Evolutionary conservation across 2,113 vertebrate species (phyloP).

Genomic region (Callaeas wilsoni): DNA sequence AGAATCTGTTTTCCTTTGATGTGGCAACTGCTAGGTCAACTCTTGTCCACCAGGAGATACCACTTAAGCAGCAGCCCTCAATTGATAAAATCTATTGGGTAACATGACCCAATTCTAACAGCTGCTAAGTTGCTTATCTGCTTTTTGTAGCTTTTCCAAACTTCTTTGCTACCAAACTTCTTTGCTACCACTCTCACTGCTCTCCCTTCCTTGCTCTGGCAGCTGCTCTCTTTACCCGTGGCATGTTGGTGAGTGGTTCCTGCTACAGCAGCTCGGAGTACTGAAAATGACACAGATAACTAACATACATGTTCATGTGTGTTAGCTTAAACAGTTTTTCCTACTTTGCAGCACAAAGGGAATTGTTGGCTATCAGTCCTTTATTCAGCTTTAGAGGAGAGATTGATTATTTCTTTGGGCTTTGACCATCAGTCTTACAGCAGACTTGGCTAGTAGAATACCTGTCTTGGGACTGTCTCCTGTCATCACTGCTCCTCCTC

Average conservation of each 20-base stretch:
- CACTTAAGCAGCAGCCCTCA: not conserved
- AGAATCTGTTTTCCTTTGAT: not conserved
- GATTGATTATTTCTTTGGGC: not conserved
- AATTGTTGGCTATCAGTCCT: not conserved
- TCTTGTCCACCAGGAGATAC: not conserved
- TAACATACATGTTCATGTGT: not conserved
- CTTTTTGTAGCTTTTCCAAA: not conserved
- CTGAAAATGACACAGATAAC: not conserved
- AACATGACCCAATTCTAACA: not conserved
- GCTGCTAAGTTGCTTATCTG: not conserved
- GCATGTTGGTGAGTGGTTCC: rapidly evolving
- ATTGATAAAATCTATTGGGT: not conserved
- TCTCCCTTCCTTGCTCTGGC: not conserved
- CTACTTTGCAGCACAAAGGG: not conserved
- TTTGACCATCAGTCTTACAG: not conserved
- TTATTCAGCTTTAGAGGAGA: not conserved
- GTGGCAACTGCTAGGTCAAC: slow-evolving; percentile 4
- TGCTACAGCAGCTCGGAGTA: not conserved
- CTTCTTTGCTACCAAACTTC: not conserved
- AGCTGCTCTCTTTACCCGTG: rapidly evolving
- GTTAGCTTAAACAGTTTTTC: not conserved
- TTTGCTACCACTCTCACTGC: not conserved
- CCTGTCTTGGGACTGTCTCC: not conserved
- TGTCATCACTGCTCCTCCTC: not conserved
- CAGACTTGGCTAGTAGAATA: not conserved